Base-by-base conservation (phyloP, 2,888 invertebrate genomes). In the Ochropacha duplaris region DNA sequence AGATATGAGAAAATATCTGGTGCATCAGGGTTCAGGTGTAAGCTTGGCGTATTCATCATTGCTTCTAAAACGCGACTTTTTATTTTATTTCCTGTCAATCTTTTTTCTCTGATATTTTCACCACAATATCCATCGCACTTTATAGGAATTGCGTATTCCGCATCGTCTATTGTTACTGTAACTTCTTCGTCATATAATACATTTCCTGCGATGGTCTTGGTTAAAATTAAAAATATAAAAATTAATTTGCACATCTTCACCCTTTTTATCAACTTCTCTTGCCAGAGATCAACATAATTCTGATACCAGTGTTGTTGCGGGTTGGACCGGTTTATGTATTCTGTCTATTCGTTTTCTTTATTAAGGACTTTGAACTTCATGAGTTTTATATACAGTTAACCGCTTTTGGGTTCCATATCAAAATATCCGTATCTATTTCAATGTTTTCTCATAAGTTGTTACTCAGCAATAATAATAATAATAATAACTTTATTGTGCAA, bases 41-140 rank as follows among this genome's bases (percentile, higher is more conserved):
- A 74, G 65, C 79, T 80, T 1, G 82, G 78, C 0, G 86, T 86
- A 1, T 66, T 74, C 66, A 87, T 62, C 88, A 90, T 90, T 0
- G 73, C 78, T 14, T 90, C 86, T 12, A 89, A 59, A n/a, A 90
- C 70, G 62, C 72, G 80, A 63, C 87, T 90, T 56, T 67, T 82
- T 2, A 77, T 26, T 1, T 63, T 64, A 50, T 61, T 54, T 22
- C 55, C 57, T 2, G 61, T 58, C 4, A 60, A 14, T 58, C 78
- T 80, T 59, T 78, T 82, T 28, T 68, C 76, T 60, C 78, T 80
- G 2, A 14, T 50, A 19, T 57, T 59, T n/a, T 62, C 64, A 19
- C 64, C 69, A 60, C 86, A 83, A 56, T 63, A 79, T 8, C 69
- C 71, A n/a, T 60, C 59, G 59, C 84, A 84, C 4, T 59, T 52